Evolutionary conservation across 2,888 invertebrate species (phyloP).

Genomic region (Phyllotreta cruciferae): DNA sequence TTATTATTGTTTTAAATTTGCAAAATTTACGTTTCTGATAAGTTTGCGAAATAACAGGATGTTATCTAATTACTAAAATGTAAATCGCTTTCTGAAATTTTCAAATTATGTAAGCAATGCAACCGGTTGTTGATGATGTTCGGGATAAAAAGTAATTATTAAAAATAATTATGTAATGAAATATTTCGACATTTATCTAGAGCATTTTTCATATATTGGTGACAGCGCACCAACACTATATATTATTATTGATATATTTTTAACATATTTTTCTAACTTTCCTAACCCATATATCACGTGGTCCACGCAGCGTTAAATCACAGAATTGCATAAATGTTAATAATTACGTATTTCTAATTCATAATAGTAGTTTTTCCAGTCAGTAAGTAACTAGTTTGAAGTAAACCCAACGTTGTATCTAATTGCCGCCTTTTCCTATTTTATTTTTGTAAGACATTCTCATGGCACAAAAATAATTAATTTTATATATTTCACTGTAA

Average conservation of each 20-base stretch:
- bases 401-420: conserved; percentile 8
- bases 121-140: too few species aligned
- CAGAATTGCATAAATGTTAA: conserved; percentile 32
- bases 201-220: too few species aligned
- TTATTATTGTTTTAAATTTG: background rate
- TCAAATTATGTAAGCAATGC: too few species aligned
- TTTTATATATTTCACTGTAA: too few species aligned
- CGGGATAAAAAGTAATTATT: too few species aligned
- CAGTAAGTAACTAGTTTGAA: conserved; percentile 8
- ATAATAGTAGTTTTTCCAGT: conserved; percentile 31
- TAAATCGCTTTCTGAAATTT: background rate
- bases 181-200: too few species aligned
- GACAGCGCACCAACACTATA: too few species aligned
- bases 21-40: background rate
- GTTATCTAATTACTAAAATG: conserved; percentile 6
- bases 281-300: conserved; percentile 33
- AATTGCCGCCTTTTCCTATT: conserved; percentile 8
- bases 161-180: too few species aligned
- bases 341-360: conserved; percentile 30
- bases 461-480: conserved; percentile 28
- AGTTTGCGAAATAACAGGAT: conserved; percentile 3
- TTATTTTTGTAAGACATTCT: conserved; percentile 30
- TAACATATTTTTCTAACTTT: conserved; percentile 20
- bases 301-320: conserved; percentile 31
- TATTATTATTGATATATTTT: too few species aligned